Percentiles rank a stretch among this genome's conserved stretches.
These are phyloP conservation scores for Pseudochirops cupreus DNA, from an alignment of 2,797 vertebrate species.

Conservation along the genomic window DNA sequence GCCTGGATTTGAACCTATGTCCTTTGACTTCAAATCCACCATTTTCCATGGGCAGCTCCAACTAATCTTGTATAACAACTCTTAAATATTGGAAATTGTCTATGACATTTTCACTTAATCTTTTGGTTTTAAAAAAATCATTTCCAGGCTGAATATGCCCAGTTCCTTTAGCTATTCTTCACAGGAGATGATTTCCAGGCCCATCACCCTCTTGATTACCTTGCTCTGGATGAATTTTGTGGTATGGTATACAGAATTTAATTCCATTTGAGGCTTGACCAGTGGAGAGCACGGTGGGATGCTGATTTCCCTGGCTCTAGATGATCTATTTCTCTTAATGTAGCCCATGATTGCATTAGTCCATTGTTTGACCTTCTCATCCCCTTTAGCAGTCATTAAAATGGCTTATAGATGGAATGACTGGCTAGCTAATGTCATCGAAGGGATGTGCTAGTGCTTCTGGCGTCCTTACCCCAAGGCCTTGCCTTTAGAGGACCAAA, in stretches of 20 bases:
- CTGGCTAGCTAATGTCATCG: conserved; percentile 38
- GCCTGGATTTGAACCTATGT: not conserved
- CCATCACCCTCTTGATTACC: not conserved
- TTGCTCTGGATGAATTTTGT: conserved; percentile 16
- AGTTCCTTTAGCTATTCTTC: conserved; percentile 5
- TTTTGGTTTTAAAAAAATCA: conserved; percentile 17
- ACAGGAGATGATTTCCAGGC: conserved; percentile 20
- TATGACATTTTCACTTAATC: not conserved
- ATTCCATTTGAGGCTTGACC: conserved; percentile 11
- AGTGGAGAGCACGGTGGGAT: not conserved
- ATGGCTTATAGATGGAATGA: not conserved
- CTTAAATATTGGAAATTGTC: not conserved
- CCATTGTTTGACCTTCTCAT: not conserved
- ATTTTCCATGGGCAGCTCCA: not conserved
- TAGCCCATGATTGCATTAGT: conserved; percentile 16
- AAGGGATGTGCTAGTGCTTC: not conserved
- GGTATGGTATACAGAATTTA: conserved; percentile 19
- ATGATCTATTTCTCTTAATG: conserved; percentile 7
- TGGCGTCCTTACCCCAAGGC: conserved; percentile 20
- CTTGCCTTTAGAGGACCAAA: conserved; percentile 61
- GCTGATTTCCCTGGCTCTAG: conserved; percentile 10
- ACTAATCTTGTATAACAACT: not conserved
- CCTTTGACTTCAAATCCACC: not conserved
- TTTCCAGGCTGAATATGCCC: conserved; percentile 6
- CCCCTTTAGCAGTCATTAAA: conserved; percentile 12